Base-by-base conservation (phyloP, 30 jellyfish, hydroid and myxozoan genomes). In the Turritopsis rubra region DNA sequence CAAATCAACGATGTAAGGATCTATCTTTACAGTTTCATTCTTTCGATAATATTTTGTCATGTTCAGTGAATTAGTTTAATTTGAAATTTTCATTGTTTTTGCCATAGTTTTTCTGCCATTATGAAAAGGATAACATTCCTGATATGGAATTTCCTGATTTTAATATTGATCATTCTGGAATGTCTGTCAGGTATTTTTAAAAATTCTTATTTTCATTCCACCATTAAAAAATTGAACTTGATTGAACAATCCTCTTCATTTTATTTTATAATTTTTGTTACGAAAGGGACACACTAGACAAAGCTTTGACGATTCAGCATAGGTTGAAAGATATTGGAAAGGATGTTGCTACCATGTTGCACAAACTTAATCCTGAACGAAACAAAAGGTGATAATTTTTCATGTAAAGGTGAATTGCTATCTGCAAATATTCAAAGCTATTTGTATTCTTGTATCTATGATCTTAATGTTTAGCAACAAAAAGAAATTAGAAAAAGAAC, bases 401-500 rank as follows among this genome's bases (percentile, higher is more conserved):
- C n/a, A n/a, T n/a, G n/a, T 41, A 41, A 41, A 41, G 13, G 60
- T 41, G 60, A n/a, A n/a, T n/a, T n/a, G n/a, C n/a, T n/a, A n/a
- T 41, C 13, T 13, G 13, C 60, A 41, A 41, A 13, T 41, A 5
- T 41, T 41, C 5, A 41, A 3, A 41, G 13, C 60, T 13, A 41
- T 5, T 41, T 41, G 60, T 41, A 5, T 41, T 41, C 13, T 41
- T 3, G 9, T 41, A 3, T 41, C 5, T 41, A 5, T 41, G 60
- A 41, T 54, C 31, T 73, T 54, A 18, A 24, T 53, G 31, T 66
- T 21, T 84, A 90, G 97, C 75, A 88, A 89, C 4, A 90, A 83
- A 41, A 85, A 80, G 89, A 90, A 90, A 79, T 87, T 90, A 1
- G 97, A 90, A 20, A 90, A 90, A 41, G 97, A 92, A 17, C 89